Conservation (phyloP, 1,140 invertebrate genomes). For the Drosophila triauraria region DNA sequence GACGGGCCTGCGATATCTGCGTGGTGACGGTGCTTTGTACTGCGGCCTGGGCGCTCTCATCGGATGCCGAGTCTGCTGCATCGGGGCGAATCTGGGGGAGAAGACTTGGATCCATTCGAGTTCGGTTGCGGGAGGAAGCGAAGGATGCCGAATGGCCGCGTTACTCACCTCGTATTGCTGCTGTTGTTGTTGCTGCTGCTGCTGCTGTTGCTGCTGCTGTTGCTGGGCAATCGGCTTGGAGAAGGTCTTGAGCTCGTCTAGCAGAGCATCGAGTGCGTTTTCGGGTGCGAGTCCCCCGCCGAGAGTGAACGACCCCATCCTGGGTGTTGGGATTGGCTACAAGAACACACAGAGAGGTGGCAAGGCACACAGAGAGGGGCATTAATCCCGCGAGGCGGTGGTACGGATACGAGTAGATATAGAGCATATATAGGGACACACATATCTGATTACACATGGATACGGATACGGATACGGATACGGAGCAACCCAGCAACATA, state of each 20-base stretch:
- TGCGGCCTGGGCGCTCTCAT: slow-evolving; percentile 84
- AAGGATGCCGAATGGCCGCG: background rate
- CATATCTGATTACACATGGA: slow-evolving; percentile 38
- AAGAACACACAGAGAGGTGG: slow-evolving; percentile 47
- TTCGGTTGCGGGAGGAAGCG: background rate
- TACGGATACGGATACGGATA: slow-evolving; percentile 1
- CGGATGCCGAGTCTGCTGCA: slow-evolving; percentile 77
- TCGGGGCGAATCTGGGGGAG: slow-evolving; percentile 71
- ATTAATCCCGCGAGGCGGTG: slow-evolving; percentile 17
- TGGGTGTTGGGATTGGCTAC: slow-evolving; percentile 85
- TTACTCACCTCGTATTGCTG: slow-evolving; percentile 65
- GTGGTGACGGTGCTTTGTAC: slow-evolving; percentile 84
- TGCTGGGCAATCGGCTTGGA: slow-evolving; percentile 87
- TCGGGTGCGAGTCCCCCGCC: slow-evolving; percentile 90
- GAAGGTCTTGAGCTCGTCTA: slow-evolving; percentile 96
- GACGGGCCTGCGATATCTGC: slow-evolving; percentile 83
- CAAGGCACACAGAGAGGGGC: slow-evolving; percentile 3
- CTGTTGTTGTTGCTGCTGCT: slow-evolving; percentile 50
- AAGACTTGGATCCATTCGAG: slow-evolving; percentile 33
- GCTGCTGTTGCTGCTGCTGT: slow-evolving; percentile 62
- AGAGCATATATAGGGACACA: slow-evolving; percentile 54
- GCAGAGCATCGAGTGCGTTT: slow-evolving; percentile 97
- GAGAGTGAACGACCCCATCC: slow-evolving; percentile 88
- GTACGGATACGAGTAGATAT: slow-evolving; percentile 24
- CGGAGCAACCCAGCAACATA: slow-evolving; percentile 21